Percentiles rank a stretch among this genome's conserved stretches.
Evolutionary conservation across 2,113 vertebrate species (phyloP).

Genomic region (Canis aureus): DNA sequence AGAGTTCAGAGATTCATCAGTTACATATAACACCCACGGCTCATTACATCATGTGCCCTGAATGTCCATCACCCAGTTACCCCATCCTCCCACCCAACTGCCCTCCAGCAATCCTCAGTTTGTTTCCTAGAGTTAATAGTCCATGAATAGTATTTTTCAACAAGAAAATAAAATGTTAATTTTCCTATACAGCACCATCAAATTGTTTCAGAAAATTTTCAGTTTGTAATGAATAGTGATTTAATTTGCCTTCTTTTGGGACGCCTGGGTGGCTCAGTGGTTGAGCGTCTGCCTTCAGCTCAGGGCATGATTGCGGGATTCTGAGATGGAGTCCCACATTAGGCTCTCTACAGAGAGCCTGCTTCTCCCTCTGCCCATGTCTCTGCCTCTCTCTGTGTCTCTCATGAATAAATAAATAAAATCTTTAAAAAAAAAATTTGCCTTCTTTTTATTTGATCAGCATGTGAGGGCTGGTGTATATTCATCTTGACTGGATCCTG

Average conservation of each 20-base stretch:
- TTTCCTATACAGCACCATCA: constrained; percentile 8
- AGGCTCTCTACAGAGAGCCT: no score
- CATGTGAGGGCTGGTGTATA: neutral
- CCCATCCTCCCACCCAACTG: neutral
- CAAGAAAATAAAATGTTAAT: constrained; percentile 1
- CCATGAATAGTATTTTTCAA: neutral
- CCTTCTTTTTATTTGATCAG: neutral
- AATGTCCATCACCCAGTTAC: neutral
- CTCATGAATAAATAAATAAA: no score
- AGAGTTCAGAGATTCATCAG: neutral
- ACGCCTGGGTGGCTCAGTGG: no score
- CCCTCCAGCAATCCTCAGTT: neutral
- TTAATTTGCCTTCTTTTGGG: neutral
- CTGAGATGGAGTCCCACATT: no score
- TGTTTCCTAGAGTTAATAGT: neutral
- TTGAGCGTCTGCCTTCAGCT: no score
- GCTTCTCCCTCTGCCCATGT: no score
- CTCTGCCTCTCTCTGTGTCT: no score
- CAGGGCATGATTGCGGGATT: no score
- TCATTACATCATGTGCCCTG: neutral
- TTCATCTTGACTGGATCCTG: neutral
- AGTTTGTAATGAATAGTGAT: neutral
- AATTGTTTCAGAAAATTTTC: neutral
- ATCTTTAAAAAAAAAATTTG: no score
- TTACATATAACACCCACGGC: neutral